Percentiles rank a stretch among this genome's conserved stretches.
Conservation (phyloP, 2,113 vertebrate genomes). For the Crocuta crocuta region DNA sequence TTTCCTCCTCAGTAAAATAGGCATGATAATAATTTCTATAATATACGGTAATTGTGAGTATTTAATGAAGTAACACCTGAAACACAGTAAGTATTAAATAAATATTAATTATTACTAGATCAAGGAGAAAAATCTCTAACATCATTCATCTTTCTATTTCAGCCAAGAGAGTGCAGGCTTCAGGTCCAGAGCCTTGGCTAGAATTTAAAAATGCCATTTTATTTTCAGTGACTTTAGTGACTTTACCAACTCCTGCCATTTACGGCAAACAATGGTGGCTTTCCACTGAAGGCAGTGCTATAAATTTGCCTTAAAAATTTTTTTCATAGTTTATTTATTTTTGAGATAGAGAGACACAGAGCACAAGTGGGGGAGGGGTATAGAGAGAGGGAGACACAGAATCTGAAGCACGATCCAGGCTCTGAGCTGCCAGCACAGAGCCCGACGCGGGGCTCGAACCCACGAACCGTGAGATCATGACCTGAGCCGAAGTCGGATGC, state of each 20-base stretch:
- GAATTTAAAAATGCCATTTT: constrained; percentile 26
- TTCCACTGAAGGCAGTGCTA: neutral
- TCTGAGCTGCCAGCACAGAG: too few relatives aligned
- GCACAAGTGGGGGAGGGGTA: too few relatives aligned
- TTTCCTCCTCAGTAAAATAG: neutral
- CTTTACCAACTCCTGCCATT: constrained; percentile 26
- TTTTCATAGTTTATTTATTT: too few relatives aligned
- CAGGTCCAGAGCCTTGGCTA: neutral
- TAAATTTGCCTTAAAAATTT: neutral
- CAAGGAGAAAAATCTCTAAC: neutral
- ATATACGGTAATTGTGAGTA: neutral
- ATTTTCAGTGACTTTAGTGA: constrained; percentile 40
- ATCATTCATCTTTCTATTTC: neutral
- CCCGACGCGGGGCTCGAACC: too few relatives aligned
- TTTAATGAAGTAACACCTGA: neutral
- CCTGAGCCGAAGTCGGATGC: too few relatives aligned
- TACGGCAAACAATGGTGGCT: constrained; percentile 15
- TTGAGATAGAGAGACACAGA: too few relatives aligned
- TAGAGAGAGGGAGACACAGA: too few relatives aligned
- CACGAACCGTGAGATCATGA: too few relatives aligned
- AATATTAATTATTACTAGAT: neutral
- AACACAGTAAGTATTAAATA: neutral
- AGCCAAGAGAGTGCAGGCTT: neutral
- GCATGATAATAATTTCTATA: neutral
- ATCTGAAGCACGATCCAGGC: too few relatives aligned